Conservation (phyloP, 2,797 vertebrate genomes). For the Gouania willdenowi region DNA sequence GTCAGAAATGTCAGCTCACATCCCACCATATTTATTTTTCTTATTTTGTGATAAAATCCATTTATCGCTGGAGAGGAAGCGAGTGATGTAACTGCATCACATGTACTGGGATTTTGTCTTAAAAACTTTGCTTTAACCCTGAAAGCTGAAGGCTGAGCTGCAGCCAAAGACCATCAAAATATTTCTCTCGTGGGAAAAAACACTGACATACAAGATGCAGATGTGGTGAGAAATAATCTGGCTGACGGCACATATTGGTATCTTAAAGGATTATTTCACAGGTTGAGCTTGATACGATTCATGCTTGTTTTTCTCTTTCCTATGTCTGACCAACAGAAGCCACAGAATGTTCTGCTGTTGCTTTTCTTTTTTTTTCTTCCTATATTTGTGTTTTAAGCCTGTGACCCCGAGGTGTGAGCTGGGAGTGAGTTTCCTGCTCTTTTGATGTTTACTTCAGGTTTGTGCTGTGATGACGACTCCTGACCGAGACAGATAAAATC, state of each 20-base stretch:
- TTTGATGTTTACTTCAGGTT: slow-evolving; percentile 57
- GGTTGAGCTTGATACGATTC: slow-evolving; percentile 2
- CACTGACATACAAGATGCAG: neutral
- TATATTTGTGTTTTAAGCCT: slow-evolving; percentile 41
- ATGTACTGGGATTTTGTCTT: slow-evolving; percentile 29
- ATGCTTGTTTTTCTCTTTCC: neutral
- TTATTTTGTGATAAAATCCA: slow-evolving; percentile 13
- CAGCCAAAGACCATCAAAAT: neutral
- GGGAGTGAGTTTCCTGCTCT: slow-evolving; percentile 21
- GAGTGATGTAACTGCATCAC: slow-evolving; percentile 38
- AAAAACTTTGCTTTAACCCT: slow-evolving; percentile 14
- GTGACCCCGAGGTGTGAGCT: slow-evolving; percentile 37
- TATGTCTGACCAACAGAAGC: slow-evolving; percentile 7
- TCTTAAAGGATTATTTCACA: slow-evolving; percentile 7
- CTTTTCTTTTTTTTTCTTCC: slow-evolving; percentile 27
- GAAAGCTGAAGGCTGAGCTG: slow-evolving; percentile 4
- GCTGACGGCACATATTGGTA: neutral
- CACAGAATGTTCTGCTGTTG: slow-evolving; percentile 29
- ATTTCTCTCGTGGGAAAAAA: slow-evolving; percentile 4
- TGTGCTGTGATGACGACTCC: slow-evolving; percentile 23
- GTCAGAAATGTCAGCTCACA: neutral
- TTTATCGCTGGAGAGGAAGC: slow-evolving; percentile 13
- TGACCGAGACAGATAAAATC: slow-evolving; percentile 32
- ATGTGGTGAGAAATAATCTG: slow-evolving; percentile 7
- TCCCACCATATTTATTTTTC: neutral